A percentile compares a stretch with the other conserved stretches of the same genome.
These are phyloP conservation scores for Theristicus caerulescens DNA, from an alignment of 2,113 vertebrate genomes.

Conservation along the genomic window DNA sequence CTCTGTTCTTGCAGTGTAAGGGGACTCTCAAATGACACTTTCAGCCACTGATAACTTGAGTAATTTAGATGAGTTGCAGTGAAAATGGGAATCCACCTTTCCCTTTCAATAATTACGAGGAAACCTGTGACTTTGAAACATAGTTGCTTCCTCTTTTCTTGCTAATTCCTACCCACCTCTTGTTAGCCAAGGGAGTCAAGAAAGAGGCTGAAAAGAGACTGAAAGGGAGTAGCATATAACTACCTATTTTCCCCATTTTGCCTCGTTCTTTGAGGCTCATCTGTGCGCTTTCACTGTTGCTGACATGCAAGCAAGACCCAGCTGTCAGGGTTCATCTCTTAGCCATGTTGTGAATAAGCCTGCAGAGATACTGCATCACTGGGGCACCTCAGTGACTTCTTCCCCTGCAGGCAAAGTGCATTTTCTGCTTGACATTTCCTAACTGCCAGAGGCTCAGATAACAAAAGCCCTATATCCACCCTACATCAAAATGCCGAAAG, in stretches of 20 bases:
- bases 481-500: background rate
- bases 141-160: background rate
- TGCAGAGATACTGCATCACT: background rate
- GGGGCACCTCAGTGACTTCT: background rate
- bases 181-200: background rate
- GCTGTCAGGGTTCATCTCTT: slow-evolving; percentile 41
- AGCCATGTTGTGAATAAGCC: background rate
- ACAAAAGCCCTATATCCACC: background rate
- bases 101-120: background rate
- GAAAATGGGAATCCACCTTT: background rate
- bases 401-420: slow-evolving; percentile 34
- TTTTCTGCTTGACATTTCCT: slow-evolving; percentile 67
- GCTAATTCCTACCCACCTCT: background rate
- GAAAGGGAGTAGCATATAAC: background rate
- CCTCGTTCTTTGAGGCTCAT: background rate
- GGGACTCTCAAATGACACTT: background rate
- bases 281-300: background rate
- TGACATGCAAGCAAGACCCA: background rate
- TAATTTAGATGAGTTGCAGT: background rate
- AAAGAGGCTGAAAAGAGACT: background rate
- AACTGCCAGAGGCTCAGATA: slow-evolving; percentile 5
- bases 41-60: background rate
- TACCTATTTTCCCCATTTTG: background rate
- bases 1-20: background rate
- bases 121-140: background rate